phyloP scores from a whole-genome alignment of 2,797 vertebrate genomes.

The Tapirus indicus region DNA sequence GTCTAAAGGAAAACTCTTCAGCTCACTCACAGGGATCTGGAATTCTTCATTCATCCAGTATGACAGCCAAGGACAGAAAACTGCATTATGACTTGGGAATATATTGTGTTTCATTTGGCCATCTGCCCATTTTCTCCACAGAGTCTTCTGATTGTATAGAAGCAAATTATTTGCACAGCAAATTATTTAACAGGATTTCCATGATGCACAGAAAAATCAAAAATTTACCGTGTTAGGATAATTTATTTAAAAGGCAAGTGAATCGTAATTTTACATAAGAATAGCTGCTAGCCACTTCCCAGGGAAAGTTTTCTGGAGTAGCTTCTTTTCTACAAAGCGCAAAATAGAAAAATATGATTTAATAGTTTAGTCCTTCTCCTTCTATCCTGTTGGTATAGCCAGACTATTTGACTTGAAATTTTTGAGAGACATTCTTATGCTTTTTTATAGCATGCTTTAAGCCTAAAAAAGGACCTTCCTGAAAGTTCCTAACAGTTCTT shows the following conservation, averaged over 20 bases:
- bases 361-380: background rate
- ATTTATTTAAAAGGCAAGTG: background rate
- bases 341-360: background rate
- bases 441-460: too few relatives aligned
- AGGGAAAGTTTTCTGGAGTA: background rate
- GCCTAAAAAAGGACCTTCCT: too few relatives aligned
- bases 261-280: background rate
- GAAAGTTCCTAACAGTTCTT: too few relatives aligned
- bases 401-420: background rate
- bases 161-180: background rate
- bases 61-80: background rate
- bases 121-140: background rate
- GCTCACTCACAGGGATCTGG: background rate
- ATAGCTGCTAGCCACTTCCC: background rate
- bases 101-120: background rate
- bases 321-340: background rate
- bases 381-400: background rate
- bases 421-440: background rate
- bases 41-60: background rate
- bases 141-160: background rate
- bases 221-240: background rate
- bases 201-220: background rate
- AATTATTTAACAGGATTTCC: background rate
- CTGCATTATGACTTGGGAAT: background rate
- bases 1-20: background rate